phyloP scores from a whole-genome alignment of 1,140 invertebrate genomes.

The Zaprionus camerounensis region DNA sequence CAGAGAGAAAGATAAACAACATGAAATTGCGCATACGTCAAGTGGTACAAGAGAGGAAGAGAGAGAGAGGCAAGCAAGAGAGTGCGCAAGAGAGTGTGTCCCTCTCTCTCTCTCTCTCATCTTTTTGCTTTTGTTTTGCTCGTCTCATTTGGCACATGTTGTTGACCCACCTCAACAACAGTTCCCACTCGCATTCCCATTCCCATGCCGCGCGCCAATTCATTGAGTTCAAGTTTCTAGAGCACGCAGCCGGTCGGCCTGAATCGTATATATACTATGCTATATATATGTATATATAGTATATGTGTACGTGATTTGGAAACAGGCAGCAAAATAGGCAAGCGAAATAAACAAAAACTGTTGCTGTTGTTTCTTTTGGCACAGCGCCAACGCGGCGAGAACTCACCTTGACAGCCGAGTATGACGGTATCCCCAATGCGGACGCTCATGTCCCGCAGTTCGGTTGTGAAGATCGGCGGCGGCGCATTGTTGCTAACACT shows the following conservation, averaged over 20 bases:
- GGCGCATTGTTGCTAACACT: conserved; percentile 86
- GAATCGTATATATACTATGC: conserved; percentile 40
- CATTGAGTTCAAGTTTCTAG: conserved; percentile 83
- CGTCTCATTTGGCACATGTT: conserved; percentile 56
- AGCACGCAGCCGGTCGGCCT: conserved; percentile 56
- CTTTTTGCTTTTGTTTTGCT: conserved; percentile 74
- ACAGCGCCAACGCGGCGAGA: conserved; percentile 39
- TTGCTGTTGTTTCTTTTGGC: conserved; percentile 36
- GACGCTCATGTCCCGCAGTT: conserved; percentile 89
- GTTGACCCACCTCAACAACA: conserved; percentile 80
- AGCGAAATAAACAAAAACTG: conserved; percentile 66
- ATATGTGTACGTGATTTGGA: conserved; percentile 21
- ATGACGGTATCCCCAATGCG: conserved; percentile 90
- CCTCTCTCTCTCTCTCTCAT: conserved; percentile 28
- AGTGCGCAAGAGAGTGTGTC: too few relatives aligned
- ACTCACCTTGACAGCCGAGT: conserved; percentile 90
- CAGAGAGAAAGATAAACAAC: neutral
- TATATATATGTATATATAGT: conserved; percentile 9
- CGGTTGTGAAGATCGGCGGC: conserved; percentile 90
- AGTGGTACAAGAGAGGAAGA: conserved; percentile 10
- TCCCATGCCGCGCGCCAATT: conserved; percentile 31
- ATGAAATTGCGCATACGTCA: conserved; percentile 36
- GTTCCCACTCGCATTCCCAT: conserved; percentile 33
- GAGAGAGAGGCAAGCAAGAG: neutral
- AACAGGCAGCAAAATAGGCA: conserved; percentile 21